A percentile compares a stretch with the other conserved stretches of the same genome.
Conservation (phyloP, 2,797 vertebrate genomes). For the Mareca penelope region DNA sequence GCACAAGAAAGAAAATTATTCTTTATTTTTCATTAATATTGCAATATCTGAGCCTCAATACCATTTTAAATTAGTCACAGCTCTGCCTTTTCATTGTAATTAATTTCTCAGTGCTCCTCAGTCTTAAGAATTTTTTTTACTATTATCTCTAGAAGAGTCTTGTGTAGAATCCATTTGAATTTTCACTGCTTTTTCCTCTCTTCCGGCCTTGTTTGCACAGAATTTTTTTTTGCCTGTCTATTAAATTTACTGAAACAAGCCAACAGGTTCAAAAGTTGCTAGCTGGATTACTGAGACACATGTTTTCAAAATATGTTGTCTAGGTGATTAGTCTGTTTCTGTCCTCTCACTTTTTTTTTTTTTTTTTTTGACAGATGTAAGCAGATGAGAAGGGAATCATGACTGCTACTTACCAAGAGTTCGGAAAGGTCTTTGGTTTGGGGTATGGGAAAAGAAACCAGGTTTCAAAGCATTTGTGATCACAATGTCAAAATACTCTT, state of each 20-base stretch:
- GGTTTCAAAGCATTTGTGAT: slow-evolving; percentile 96
- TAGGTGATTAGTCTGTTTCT: not conserved
- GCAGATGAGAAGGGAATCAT: not conserved
- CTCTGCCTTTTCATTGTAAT: not conserved
- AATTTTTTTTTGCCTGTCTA: too few species aligned
- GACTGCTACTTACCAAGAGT: slow-evolving; percentile 85
- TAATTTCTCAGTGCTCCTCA: not conserved
- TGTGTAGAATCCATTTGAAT: not conserved
- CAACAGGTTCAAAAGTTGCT: too few species aligned
- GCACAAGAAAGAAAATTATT: not conserved
- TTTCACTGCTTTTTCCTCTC: too few species aligned
- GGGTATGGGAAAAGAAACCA: slow-evolving; percentile 92
- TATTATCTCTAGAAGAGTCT: not conserved
- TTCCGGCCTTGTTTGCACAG: too few species aligned
- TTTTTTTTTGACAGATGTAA: not conserved
- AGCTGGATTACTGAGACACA: not conserved
- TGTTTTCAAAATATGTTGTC: not conserved
- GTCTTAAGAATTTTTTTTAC: not conserved
- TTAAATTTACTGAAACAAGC: too few species aligned
- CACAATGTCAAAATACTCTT: slow-evolving; percentile 92
- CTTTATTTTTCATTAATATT: not conserved
- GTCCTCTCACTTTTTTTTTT: not conserved
- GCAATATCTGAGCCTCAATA: not conserved
- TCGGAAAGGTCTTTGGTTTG: slow-evolving; percentile 91
- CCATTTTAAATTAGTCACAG: not conserved